Conservation (phyloP, 2,113 vertebrate species). For the Istiophorus platypterus region DNA sequence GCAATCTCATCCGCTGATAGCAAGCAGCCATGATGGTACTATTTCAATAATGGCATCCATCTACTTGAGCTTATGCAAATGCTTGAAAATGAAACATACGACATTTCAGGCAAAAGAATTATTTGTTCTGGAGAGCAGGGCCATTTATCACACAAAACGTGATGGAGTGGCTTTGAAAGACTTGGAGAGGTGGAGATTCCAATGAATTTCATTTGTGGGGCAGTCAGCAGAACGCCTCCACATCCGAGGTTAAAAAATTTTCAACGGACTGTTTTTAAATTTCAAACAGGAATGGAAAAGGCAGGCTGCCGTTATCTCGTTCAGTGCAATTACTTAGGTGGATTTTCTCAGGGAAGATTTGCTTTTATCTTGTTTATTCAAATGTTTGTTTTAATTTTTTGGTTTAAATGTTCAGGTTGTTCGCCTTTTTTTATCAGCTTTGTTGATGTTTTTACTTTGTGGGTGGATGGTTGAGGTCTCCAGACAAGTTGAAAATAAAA, state of each 20-base stretch:
- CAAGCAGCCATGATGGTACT: conserved; percentile 44
- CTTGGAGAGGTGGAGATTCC: conserved; percentile 68
- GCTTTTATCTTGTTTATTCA: conserved; percentile 61
- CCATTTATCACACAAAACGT: conserved; percentile 69
- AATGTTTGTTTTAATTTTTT: conserved; percentile 43
- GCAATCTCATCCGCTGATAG: conserved; percentile 36
- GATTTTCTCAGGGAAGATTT: conserved; percentile 47
- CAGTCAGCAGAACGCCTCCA: conserved; percentile 60
- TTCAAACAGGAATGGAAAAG: conserved; percentile 57
- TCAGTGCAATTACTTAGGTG: conserved; percentile 52
- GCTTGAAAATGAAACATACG: conserved; percentile 63
- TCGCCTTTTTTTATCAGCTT: not conserved
- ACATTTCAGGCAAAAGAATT: conserved; percentile 65
- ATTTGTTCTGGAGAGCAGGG: conserved; percentile 61
- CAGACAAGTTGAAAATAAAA: conserved; percentile 26
- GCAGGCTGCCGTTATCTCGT: conserved; percentile 44
- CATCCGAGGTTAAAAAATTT: conserved; percentile 36
- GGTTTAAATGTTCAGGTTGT: conserved; percentile 23
- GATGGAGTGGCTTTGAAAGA: conserved; percentile 69
- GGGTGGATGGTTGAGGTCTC: conserved; percentile 29
- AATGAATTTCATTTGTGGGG: conserved; percentile 72
- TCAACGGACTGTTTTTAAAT: conserved; percentile 56
- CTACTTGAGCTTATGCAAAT: conserved; percentile 72
- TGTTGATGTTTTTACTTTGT: conserved; percentile 28
- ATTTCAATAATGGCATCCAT: conserved; percentile 64